These are phyloP conservation scores for Melanargia galathea DNA, from an alignment of 2,888 invertebrate species.

Conservation along the genomic window DNA sequence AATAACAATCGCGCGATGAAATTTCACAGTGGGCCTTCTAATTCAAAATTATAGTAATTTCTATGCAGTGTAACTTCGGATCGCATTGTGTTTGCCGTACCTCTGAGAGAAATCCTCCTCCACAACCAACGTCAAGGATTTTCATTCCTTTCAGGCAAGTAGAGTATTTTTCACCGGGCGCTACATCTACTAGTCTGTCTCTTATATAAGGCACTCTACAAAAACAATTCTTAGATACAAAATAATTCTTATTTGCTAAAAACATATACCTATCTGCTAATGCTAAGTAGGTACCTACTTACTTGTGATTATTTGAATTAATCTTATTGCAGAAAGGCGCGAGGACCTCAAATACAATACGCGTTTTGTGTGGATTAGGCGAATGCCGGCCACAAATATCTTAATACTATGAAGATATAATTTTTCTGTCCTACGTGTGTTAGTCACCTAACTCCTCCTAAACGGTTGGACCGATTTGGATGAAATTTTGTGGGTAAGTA, in stretches of 20 bases:
- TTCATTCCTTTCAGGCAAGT: conserved; percentile 84
- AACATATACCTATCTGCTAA: neutral
- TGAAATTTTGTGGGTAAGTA: no score
- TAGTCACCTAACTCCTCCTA: no score
- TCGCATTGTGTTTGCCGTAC: conserved; percentile 50
- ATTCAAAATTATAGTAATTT: neutral
- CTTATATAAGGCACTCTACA: conserved; percentile 87
- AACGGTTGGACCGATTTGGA: no score
- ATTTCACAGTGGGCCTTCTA: neutral
- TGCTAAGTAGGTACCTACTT: neutral
- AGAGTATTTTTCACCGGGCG: conserved; percentile 63
- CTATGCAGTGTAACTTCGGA: neutral
- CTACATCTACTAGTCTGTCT: conserved; percentile 85
- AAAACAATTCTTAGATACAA: conserved; percentile 9
- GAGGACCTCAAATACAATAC: no score
- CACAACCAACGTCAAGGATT: conserved; percentile 95
- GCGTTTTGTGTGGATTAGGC: no score
- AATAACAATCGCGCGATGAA: no score
- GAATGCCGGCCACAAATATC: no score
- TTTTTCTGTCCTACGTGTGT: no score
- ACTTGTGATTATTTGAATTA: neutral
- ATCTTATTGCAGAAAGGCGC: neutral
- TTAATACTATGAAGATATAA: no score
- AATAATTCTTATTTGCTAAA: neutral
- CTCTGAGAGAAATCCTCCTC: conserved; percentile 91